phyloP scores from a whole-genome alignment of 2,888 invertebrate genomes.

The Ornithoptera alexandrae region DNA sequence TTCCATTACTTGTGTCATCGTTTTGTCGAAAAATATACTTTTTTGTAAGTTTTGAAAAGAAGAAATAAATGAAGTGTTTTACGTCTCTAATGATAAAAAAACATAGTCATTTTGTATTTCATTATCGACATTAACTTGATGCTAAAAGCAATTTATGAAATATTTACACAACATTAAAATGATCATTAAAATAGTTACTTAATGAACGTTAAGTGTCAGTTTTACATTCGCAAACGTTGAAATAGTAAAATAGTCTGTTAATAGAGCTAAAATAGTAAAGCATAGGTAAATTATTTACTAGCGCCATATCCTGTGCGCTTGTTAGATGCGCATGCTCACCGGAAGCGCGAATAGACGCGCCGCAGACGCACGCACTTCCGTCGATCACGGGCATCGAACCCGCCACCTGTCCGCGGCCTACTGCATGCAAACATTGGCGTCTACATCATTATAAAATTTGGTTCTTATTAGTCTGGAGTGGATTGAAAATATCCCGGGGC shows the following conservation, averaged over 20 bases:
- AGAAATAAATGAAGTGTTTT: too few relatives aligned
- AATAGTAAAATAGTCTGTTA: neutral
- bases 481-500: too few relatives aligned
- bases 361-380: constrained; percentile 78
- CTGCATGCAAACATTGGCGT: constrained; percentile 39
- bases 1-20: too few relatives aligned
- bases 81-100: neutral
- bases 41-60: too few relatives aligned
- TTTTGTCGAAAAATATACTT: too few relatives aligned
- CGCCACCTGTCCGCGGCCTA: constrained; percentile 57
- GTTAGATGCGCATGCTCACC: constrained; percentile 54
- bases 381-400: constrained; percentile 66
- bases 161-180: neutral
- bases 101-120: neutral
- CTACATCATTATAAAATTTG: neutral
- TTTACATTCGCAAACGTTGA: neutral
- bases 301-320: constrained; percentile 44
- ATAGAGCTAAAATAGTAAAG: constrained; percentile 17
- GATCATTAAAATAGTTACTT: neutral
- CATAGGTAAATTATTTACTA: constrained; percentile 27
- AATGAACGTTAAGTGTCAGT: neutral
- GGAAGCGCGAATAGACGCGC: constrained; percentile 77
- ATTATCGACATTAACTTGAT: neutral
- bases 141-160: neutral
- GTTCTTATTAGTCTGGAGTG: neutral